These are phyloP conservation scores for Meloidogyne exigua DNA, from an alignment of 1,140 invertebrate species.

Conservation along the genomic window DNA sequence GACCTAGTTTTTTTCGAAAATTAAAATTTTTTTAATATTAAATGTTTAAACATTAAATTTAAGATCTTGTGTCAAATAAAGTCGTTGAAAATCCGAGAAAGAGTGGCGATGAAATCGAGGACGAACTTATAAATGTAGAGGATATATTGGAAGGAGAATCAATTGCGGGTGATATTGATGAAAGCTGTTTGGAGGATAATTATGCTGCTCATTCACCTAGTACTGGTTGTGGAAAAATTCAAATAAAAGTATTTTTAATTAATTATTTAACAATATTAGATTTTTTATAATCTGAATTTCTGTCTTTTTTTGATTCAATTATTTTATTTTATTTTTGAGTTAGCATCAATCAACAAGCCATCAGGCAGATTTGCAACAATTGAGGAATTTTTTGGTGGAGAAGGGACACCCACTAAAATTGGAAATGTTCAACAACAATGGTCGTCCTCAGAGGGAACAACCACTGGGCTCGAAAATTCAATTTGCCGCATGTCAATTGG, in stretches of 20 bases:
- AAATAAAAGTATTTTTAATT: neutral
- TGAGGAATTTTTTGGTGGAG: neutral
- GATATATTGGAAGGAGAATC: neutral
- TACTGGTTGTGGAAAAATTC: neutral
- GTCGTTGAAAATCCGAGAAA: neutral
- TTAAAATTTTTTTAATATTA: too few species aligned
- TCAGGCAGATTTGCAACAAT: neutral
- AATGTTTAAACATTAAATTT: too few species aligned
- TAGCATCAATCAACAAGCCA: conserved; percentile 4
- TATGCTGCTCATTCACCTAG: neutral
- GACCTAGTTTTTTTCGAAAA: too few species aligned
- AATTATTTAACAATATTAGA: neutral
- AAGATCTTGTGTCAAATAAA: neutral
- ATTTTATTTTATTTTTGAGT: conserved; percentile 2
- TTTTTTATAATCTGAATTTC: neutral
- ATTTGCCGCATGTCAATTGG: neutral
- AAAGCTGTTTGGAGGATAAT: neutral
- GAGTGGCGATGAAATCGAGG: neutral
- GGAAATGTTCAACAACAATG: neutral
- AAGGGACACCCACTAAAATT: neutral
- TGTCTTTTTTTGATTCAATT: neutral
- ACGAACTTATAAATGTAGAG: neutral
- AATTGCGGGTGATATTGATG: neutral
- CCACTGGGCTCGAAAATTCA: neutral
- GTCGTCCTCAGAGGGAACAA: neutral